Evolutionary conservation across 1,140 invertebrate genomes (phyloP).

Genomic region (Trichonephila clavipes): DNA sequence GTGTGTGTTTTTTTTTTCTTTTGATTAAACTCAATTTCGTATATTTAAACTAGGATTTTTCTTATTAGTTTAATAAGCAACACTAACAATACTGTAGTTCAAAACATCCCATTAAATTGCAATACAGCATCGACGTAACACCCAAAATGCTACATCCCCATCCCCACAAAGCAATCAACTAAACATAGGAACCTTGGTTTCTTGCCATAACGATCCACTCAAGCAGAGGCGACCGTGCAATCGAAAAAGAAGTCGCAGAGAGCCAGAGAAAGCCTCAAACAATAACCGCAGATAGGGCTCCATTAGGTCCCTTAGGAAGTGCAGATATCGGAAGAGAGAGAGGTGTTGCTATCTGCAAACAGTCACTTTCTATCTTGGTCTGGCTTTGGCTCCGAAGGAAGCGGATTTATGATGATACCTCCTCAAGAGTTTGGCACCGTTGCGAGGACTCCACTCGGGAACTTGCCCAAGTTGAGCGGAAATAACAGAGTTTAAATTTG

Average conservation of each 20-base stretch:
- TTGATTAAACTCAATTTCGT: no score
- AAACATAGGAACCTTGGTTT: slow-evolving; percentile 13
- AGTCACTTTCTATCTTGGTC: slow-evolving; percentile 45
- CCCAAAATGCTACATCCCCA: not conserved
- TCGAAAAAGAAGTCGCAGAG: not conserved
- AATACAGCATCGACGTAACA: not conserved
- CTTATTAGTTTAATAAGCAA: no score
- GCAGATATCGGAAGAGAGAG: not conserved
- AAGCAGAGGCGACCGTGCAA: not conserved
- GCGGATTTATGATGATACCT: slow-evolving; percentile 21
- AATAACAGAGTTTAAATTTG: not conserved
- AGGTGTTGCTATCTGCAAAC: slow-evolving; percentile 27
- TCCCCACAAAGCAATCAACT: not conserved
- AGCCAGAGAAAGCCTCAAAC: slow-evolving; percentile 39
- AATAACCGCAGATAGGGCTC: slow-evolving; percentile 58
- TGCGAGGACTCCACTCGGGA: not conserved
- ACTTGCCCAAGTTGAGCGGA: slow-evolving; percentile 21
- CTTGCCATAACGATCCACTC: slow-evolving; percentile 1
- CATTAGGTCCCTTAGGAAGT: slow-evolving; percentile 23
- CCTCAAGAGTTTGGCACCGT: slow-evolving; percentile 31
- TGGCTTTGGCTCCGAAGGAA: not conserved
- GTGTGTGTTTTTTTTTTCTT: no score
- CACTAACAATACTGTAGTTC: no score
- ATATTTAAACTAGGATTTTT: no score
- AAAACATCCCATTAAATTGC: not conserved